Evolutionary conservation across 2,797 vertebrate species (phyloP).

Genomic region (Rallus crepitans): DNA sequence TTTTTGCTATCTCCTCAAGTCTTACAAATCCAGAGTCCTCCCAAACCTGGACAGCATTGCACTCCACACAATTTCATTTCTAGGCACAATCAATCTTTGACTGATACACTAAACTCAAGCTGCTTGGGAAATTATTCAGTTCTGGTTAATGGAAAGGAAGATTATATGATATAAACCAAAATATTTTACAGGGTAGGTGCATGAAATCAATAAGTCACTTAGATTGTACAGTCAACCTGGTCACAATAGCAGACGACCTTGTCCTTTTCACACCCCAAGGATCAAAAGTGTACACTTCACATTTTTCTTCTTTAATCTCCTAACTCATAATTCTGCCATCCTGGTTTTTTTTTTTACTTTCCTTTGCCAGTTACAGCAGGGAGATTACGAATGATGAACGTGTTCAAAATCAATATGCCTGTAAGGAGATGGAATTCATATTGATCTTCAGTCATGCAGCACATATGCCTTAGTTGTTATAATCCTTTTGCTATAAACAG

Average conservation of each 20-base stretch:
- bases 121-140: background rate
- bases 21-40: background rate
- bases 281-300: background rate
- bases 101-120: slow-evolving; percentile 1
- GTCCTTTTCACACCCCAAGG: background rate
- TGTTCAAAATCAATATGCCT: slow-evolving; percentile 35
- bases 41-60: background rate
- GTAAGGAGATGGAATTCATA: slow-evolving; percentile 21
- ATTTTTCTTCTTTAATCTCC: slow-evolving; percentile 5
- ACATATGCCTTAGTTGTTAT: background rate
- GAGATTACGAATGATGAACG: background rate
- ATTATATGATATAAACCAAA: slow-evolving; percentile 18
- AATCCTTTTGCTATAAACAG: background rate
- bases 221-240: background rate
- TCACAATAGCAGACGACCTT: slow-evolving; percentile 5
- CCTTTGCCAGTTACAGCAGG: slow-evolving; percentile 4
- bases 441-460: slow-evolving; percentile 41
- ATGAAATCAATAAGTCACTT: slow-evolving; percentile 12
- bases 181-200: slow-evolving; percentile 1
- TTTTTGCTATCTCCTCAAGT: background rate
- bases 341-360: background rate
- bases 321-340: background rate
- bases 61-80: background rate
- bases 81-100: background rate
- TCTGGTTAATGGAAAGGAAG: slow-evolving; percentile 35